A percentile compares a stretch with the other conserved stretches of the same genome.
Conservation (phyloP, 2,113 vertebrate genomes). For the Drymodes brunneopygia region DNA sequence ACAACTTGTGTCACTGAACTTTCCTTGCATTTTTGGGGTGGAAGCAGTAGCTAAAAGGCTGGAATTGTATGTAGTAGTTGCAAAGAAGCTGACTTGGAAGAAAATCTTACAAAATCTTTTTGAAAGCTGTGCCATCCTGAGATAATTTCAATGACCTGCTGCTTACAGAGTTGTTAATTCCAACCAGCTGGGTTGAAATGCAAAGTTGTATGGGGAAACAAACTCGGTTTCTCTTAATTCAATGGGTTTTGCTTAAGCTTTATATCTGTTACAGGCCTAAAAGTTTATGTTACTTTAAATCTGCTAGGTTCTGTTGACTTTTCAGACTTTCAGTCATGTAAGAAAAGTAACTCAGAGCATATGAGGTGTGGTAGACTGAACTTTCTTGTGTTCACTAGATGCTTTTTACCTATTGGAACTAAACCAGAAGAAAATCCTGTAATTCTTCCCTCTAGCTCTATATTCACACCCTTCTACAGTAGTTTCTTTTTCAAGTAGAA, state of each 20-base stretch:
- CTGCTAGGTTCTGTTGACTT: neutral
- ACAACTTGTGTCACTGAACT: neutral
- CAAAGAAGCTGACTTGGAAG: neutral
- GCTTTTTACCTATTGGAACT: neutral
- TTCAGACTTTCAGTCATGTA: neutral
- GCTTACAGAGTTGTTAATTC: neutral
- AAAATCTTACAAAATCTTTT: neutral
- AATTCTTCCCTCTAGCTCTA: neutral
- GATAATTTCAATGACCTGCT: neutral
- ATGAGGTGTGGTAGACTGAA: neutral
- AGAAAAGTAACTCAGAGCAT: neutral
- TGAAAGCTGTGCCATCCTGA: neutral
- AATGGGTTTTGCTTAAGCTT: neutral
- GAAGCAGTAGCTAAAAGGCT: neutral
- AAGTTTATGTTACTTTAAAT: neutral
- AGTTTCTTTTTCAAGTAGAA: neutral
- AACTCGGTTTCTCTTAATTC: neutral
- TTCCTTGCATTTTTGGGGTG: neutral
- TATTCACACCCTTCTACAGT: neutral
- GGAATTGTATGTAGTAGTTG: neutral
- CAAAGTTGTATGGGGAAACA: neutral
- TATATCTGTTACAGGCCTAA: neutral
- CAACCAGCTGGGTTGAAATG: neutral
- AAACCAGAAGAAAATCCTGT: neutral
- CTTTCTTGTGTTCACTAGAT: neutral